Base-by-base conservation (phyloP, 2,888 invertebrate species). In the Melieria omissa region DNA sequence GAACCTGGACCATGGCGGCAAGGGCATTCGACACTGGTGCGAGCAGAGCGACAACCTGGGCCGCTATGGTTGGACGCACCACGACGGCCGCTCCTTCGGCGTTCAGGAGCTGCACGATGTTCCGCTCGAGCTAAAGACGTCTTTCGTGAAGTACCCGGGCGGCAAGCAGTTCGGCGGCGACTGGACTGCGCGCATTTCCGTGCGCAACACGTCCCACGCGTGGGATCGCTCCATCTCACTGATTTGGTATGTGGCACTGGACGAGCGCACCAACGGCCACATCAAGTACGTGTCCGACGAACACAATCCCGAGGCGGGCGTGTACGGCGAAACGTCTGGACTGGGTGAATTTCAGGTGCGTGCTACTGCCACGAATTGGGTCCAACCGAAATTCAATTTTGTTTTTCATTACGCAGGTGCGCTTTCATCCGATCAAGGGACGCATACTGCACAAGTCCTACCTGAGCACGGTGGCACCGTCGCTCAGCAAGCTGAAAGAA, bases 81-180 rank as follows among this genome's bases (percentile, higher is more conserved):
- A 99, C 83, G 98, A 99, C 84, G 98, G 98, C 0, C 89, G 91
- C 52, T 92, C 91, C 7, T 99, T 99, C 87, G 99, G 99, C 0
- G 89, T 94, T 49, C 99, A 99, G 85, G 91, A 93, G 79, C 94
- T 99, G 69, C 88, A 91, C 3, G 99, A 99, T 82, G 90, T 91
- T 0, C 91, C 93, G 0, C 92, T 94, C 79, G 88, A 90, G 14
- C 86, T 98, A 7, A 91, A 90, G 72, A 98, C 98, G 0, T 93
- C 95, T 0, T 98, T 97, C 86, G 91, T 99, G 0, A 98, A 98
- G 88, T 90, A 91, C 65, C 88, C 90, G 0, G 93, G 93, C 1
- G 94, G 93, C 0, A 95, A 95, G 0, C 88, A 90, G 47, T 91
- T 93, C 82, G 97, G 97, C 2, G 97, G 97, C 0, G 97, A 97